Evolutionary conservation across 2,888 invertebrate genomes (phyloP).

Genomic region (Sarcophaga rosellei): DNA sequence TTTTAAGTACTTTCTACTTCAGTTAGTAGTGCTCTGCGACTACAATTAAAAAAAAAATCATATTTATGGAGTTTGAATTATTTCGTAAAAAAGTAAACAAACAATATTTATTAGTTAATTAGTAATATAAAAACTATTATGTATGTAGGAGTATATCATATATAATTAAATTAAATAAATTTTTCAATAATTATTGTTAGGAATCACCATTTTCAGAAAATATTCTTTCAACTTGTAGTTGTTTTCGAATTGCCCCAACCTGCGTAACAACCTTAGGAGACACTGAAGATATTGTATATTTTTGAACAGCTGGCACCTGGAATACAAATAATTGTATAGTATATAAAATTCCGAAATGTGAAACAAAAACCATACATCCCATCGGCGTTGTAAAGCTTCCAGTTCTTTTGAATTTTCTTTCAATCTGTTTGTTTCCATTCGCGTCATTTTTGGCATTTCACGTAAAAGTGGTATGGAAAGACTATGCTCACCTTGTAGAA

Average conservation of each 20-base stretch:
- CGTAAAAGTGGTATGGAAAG: conserved; percentile 85
- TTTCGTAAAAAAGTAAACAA: neutral
- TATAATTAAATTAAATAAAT: neutral
- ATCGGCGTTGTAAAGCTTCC: conserved; percentile 81
- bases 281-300: conserved; percentile 75
- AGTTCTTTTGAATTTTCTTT: conserved; percentile 68
- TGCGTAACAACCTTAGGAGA: conserved; percentile 84
- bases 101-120: neutral
- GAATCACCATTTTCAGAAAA: conserved; percentile 81
- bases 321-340: conserved; percentile 70
- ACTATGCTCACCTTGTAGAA: conserved; percentile 79
- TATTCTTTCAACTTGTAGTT: conserved; percentile 86
- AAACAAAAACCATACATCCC: conserved; percentile 81
- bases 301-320: conserved; percentile 85
- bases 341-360: neutral
- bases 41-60: no score
- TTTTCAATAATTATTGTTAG: neutral
- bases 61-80: no score
- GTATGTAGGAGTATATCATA: neutral
- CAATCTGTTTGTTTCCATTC: conserved; percentile 71
- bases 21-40: no score
- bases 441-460: conserved; percentile 82
- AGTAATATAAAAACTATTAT: neutral
- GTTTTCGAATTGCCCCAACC: conserved; percentile 86
- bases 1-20: no score